Percentiles rank a stretch among this genome's conserved stretches.
Evolutionary conservation across 1,140 invertebrate genomes (phyloP).

Genomic region (Leptoteleia sp.): DNA sequence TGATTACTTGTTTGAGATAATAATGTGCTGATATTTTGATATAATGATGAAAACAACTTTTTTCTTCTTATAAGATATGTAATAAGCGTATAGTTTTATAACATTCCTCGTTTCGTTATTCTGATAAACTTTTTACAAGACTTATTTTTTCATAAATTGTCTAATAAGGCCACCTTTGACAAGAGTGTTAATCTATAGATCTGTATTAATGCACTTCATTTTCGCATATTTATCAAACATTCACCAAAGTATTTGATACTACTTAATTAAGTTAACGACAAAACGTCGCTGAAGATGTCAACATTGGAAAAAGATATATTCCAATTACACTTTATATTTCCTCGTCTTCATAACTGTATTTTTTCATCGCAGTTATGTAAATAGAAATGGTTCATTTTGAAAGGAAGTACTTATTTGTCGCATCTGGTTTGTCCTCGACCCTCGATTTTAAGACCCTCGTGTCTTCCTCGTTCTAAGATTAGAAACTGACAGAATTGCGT

Average conservation of each 20-base stretch:
- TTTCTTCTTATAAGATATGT: too few relatives aligned
- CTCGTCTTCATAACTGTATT: constrained; percentile 14
- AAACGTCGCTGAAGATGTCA: constrained; percentile 35
- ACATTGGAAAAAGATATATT: constrained; percentile 11
- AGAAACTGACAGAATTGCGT: constrained; percentile 70
- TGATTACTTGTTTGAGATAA: too few relatives aligned
- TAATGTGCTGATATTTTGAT: too few relatives aligned
- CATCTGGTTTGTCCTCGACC: constrained; percentile 61
- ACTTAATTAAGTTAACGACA: constrained; percentile 37
- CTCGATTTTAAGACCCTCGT: constrained; percentile 58
- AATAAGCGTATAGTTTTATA: too few relatives aligned
- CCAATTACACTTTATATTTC: constrained; percentile 27
- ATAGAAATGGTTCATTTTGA: constrained; percentile 59
- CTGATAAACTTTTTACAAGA: too few relatives aligned
- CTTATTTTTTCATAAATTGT: too few relatives aligned
- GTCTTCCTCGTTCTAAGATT: constrained; percentile 78
- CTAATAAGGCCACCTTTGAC: too few relatives aligned
- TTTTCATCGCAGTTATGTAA: constrained; percentile 59
- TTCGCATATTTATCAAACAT: too few relatives aligned
- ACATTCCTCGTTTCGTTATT: too few relatives aligned
- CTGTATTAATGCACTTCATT: too few relatives aligned
- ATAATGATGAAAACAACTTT: too few relatives aligned
- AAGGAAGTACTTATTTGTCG: constrained; percentile 65
- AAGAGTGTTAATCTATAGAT: too few relatives aligned
- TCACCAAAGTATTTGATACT: constrained; percentile 15